Conservation (phyloP, 2,797 vertebrate genomes). For the Ceryle rudis region DNA sequence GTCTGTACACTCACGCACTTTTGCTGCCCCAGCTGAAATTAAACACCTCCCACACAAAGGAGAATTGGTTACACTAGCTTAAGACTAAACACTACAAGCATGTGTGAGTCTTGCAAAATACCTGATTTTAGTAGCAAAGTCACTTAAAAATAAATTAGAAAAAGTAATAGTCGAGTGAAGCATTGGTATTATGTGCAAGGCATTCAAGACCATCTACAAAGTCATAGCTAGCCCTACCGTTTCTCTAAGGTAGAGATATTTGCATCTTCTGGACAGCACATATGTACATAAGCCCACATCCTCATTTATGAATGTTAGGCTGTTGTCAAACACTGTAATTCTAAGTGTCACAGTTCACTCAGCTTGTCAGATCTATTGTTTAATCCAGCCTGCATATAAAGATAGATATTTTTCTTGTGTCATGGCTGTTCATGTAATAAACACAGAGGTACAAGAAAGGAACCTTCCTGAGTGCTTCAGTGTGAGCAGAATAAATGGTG, state of each 20-base stretch:
- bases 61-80: not conserved
- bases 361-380: not conserved
- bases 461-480: not conserved
- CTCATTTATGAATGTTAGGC: not conserved
- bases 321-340: not conserved
- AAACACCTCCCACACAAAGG: not conserved
- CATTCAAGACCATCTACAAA: not conserved
- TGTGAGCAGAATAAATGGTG: not conserved
- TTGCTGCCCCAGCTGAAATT: not conserved
- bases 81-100: not conserved
- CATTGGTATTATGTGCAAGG: not conserved
- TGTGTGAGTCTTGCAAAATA: not conserved
- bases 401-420: not conserved
- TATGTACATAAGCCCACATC: not conserved
- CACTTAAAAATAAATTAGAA: not conserved
- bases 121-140: not conserved
- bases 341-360: not conserved
- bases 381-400: not conserved
- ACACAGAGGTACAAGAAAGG: not conserved
- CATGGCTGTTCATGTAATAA: not conserved
- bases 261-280: not conserved
- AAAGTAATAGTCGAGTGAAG: not conserved
- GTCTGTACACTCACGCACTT: not conserved
- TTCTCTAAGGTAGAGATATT: not conserved
- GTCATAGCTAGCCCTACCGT: not conserved